Conservation (phyloP, 2,888 invertebrate genomes). For the Oscheius onirici region DNA sequence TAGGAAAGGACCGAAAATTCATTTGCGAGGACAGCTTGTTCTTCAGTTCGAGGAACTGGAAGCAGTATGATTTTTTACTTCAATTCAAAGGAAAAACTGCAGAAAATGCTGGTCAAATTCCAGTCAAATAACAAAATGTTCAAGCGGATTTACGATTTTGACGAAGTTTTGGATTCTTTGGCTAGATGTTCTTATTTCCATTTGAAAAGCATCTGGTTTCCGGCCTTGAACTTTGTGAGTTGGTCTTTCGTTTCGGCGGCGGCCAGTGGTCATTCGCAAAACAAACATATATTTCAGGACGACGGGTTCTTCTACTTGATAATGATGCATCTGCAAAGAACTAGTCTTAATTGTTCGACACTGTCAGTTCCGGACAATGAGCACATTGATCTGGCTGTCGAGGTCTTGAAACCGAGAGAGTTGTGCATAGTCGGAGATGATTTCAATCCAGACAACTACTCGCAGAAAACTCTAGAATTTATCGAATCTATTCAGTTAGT, state of each 20-base stretch:
- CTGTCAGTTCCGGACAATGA: conserved; percentile 10
- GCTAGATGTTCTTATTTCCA: conserved; percentile 3
- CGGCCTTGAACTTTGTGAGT: conserved; percentile 11
- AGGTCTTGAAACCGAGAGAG: background rate
- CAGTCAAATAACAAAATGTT: background rate
- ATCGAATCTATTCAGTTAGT: conserved; percentile 4
- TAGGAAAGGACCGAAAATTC: background rate
- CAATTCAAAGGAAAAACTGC: background rate
- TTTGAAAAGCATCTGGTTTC: conserved; percentile 16
- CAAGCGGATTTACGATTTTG: conserved; percentile 18
- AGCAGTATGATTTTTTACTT: background rate
- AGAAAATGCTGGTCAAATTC: conserved; percentile 15
- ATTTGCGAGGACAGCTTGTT: background rate
- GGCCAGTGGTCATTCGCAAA: too few species aligned
- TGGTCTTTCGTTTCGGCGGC: too few species aligned
- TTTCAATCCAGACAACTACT: background rate
- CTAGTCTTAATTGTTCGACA: background rate
- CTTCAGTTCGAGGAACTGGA: background rate
- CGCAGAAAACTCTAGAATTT: background rate
- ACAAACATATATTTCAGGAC: background rate
- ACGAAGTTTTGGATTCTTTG: conserved; percentile 14
- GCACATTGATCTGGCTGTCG: background rate
- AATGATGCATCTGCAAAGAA: conserved; percentile 1
- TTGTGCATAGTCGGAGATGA: conserved; percentile 12
- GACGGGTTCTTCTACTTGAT: conserved; percentile 9